Evolutionary conservation across 2,888 invertebrate genomes (phyloP).

Genomic region (Peribatodes rhomboidaria): DNA sequence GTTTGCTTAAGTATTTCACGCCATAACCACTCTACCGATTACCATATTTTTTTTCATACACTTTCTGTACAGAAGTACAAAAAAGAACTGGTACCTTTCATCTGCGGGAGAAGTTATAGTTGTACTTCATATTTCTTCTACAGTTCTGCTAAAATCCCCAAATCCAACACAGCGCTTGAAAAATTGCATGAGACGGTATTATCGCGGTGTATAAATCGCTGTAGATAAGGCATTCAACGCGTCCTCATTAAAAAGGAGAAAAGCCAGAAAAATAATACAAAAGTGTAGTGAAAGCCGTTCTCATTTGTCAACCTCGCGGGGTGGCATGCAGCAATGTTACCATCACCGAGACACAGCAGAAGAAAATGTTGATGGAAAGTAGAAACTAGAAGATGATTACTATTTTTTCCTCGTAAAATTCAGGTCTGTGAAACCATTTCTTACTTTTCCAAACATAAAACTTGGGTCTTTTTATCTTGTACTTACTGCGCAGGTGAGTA

Average conservation of each 20-base stretch:
- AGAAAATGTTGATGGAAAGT: slow-evolving; percentile 11
- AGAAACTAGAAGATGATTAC: background rate
- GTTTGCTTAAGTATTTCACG: too few relatives aligned
- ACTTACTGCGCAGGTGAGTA: background rate
- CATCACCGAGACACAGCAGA: slow-evolving; percentile 23
- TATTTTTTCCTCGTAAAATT: background rate
- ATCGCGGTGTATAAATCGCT: slow-evolving; percentile 69
- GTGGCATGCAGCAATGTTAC: slow-evolving; percentile 66
- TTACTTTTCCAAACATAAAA: background rate
- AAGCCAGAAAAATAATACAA: slow-evolving; percentile 57
- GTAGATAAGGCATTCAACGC: slow-evolving; percentile 74
- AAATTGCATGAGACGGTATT: slow-evolving; percentile 60
- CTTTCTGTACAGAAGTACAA: too few relatives aligned
- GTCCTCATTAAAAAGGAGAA: slow-evolving; percentile 70
- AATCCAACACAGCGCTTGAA: slow-evolving; percentile 48
- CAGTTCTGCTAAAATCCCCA: background rate
- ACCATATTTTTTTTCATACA: too few relatives aligned
- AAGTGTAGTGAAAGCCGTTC: slow-evolving; percentile 66
- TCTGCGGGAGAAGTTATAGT: too few relatives aligned
- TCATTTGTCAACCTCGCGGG: slow-evolving; percentile 78
- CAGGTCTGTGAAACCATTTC: too few relatives aligned
- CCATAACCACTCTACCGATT: too few relatives aligned
- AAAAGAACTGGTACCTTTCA: too few relatives aligned
- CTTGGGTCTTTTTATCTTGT: background rate
- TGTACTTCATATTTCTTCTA: too few relatives aligned